phyloP scores from a whole-genome alignment of 64 coral and sea anemone species.

The Montipora cactus region DNA sequence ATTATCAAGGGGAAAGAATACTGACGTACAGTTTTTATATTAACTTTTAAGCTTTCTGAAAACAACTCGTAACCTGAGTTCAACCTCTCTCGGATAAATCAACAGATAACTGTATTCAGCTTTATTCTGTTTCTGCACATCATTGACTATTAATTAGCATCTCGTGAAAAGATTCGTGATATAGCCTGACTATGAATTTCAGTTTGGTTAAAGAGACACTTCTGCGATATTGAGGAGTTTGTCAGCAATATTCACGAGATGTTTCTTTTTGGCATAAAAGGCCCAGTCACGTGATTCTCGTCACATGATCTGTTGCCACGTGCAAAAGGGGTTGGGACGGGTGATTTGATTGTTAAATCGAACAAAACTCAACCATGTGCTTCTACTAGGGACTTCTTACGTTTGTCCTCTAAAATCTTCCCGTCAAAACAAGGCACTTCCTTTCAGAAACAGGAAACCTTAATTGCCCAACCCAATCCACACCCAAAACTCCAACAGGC shows the following conservation, averaged over 20 bases:
- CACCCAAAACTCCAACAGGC: not conserved
- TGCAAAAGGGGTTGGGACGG: slow-evolving; percentile 10
- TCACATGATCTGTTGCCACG: slow-evolving; percentile 38
- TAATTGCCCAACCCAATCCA: not conserved
- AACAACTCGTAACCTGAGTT: not conserved
- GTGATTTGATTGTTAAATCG: not conserved
- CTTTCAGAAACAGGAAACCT: not conserved
- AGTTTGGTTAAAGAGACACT: slow-evolving; percentile 30
- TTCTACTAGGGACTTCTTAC: not conserved
- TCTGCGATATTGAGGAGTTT: not conserved
- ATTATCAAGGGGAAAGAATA: not conserved
- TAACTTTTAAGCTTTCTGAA: not conserved
- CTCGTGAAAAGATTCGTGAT: not conserved
- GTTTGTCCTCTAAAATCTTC: not conserved
- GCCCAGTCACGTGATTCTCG: not conserved
- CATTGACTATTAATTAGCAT: not conserved
- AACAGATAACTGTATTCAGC: not conserved
- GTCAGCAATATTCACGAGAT: not conserved
- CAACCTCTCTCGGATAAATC: not conserved
- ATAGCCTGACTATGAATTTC: slow-evolving; percentile 10
- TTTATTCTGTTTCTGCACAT: not conserved
- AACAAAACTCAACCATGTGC: not conserved
- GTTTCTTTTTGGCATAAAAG: not conserved
- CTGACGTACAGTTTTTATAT: not conserved
- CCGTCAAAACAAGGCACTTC: not conserved